These are phyloP conservation scores for Scolopax mira DNA, from an alignment of 2,113 vertebrate genomes.

Conservation along the genomic window DNA sequence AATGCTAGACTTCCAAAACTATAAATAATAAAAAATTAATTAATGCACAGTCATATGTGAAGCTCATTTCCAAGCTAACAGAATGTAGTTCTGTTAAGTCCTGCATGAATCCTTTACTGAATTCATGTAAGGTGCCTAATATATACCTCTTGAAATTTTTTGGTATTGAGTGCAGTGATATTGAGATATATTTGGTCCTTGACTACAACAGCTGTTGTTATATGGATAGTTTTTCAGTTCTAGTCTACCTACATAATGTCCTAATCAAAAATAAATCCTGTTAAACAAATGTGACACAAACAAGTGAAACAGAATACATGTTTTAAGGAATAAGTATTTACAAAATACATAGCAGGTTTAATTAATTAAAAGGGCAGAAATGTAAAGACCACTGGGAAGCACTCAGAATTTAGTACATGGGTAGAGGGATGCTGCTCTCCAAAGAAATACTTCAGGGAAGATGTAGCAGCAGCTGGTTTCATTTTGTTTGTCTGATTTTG, in stretches of 20 bases:
- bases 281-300: not conserved
- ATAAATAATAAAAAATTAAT: not conserved
- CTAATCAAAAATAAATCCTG: not conserved
- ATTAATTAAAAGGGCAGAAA: constrained; percentile 6
- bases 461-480: not conserved
- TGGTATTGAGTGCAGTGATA: not conserved
- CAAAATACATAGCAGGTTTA: not conserved
- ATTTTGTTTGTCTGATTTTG: not conserved
- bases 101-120: not conserved
- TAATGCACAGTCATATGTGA: rapidly evolving
- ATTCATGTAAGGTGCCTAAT: not conserved
- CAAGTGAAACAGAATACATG: not conserved
- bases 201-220: not conserved
- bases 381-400: not conserved
- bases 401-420: not conserved
- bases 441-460: not conserved
- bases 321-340: not conserved
- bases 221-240: not conserved
- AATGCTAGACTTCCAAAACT: not conserved
- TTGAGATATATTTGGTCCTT: not conserved
- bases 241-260: not conserved
- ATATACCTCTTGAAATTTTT: not conserved
- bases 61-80: not conserved
- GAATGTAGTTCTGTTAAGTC: not conserved
- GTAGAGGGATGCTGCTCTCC: not conserved